Percentiles rank a stretch among this genome's conserved stretches.
Evolutionary conservation across 1,140 invertebrate genomes (phyloP).

Genomic region (Pararge aegeria): DNA sequence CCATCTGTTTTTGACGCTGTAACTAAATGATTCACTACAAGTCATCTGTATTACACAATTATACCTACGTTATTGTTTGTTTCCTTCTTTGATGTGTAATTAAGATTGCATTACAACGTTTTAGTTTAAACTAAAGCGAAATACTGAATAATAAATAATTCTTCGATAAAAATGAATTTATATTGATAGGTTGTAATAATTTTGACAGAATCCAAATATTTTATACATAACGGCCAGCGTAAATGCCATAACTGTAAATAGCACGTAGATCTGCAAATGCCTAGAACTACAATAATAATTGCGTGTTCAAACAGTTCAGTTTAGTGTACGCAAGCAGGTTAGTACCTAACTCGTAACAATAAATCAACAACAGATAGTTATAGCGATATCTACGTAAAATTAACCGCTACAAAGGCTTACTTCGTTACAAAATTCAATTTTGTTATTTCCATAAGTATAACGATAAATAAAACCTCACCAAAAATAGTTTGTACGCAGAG

Average conservation of each 20-base stretch:
- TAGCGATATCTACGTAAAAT: neutral
- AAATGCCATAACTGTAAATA: neutral
- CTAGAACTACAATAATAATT: neutral
- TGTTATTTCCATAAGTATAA: no score
- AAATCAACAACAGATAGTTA: slow-evolving; percentile 6
- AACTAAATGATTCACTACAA: neutral
- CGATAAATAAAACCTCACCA: no score
- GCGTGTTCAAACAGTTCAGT: slow-evolving; percentile 4
- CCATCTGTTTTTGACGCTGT: neutral
- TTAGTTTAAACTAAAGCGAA: no score
- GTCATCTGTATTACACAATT: no score
- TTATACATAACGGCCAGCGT: neutral
- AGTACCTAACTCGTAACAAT: neutral
- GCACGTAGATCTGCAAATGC: neutral
- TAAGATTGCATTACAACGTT: no score
- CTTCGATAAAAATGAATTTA: no score
- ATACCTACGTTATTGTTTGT: no score
- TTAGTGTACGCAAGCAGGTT: neutral
- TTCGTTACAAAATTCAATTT: no score
- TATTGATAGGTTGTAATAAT: neutral
- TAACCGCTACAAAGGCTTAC: neutral
- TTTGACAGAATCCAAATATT: neutral
- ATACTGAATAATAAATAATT: no score
- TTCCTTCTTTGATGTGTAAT: no score
- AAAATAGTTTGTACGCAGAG: no score